Evolutionary conservation across 2,888 invertebrate genomes (phyloP).

Genomic region (Polydrusus pterygomalis): DNA sequence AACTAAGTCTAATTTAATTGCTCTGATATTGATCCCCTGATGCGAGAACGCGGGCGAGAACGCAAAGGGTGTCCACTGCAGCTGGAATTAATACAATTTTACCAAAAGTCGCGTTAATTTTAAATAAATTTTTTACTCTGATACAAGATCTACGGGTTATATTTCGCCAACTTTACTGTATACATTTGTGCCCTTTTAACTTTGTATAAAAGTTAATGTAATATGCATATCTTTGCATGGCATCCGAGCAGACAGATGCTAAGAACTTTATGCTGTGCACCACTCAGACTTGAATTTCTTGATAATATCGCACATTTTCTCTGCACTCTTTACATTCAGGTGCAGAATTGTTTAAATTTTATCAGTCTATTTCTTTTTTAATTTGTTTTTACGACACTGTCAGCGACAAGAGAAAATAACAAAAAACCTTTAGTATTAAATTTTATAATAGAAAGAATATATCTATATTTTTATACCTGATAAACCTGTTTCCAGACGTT

Average conservation of each 20-base stretch:
- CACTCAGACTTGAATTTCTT: constrained; percentile 42
- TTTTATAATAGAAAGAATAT: neutral
- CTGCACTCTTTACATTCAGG: neutral
- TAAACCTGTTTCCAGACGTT: no score
- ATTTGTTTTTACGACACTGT: neutral
- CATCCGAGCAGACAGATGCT: constrained; percentile 45
- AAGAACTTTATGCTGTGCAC: constrained; percentile 45
- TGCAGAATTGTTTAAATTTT: constrained; percentile 13
- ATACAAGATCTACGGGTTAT: no score
- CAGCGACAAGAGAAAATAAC: neutral
- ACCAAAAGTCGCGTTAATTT: no score
- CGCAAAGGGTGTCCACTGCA: no score
- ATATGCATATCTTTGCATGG: constrained; percentile 42
- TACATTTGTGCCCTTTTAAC: neutral
- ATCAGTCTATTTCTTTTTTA: constrained; percentile 1
- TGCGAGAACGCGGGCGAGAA: no score
- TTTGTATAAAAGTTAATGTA: constrained; percentile 25
- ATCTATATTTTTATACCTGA: no score
- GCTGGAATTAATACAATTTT: no score
- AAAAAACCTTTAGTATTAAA: neutral
- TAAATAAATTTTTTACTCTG: no score
- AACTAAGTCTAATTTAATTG: no score
- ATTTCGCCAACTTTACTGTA: no score
- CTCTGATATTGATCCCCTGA: no score
- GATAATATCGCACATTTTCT: constrained; percentile 30